Base-by-base conservation (phyloP, 1,140 invertebrate genomes). In the Cydia strobilella region DNA sequence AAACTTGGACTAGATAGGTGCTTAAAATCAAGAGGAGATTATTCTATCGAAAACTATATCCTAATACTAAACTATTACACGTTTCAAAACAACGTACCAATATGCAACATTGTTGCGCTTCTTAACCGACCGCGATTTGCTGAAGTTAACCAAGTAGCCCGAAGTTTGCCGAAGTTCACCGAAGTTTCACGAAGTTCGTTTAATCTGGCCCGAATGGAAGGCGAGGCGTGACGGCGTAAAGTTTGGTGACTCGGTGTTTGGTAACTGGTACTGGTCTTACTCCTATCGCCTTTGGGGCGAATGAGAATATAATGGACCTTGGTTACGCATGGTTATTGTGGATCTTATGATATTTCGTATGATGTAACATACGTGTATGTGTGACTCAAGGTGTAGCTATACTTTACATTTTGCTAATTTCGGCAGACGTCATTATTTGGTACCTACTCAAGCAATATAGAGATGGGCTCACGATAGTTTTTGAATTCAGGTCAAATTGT, bases 181-280 rank as follows among this genome's bases (percentile, higher is more conserved):
- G 71, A 83, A 83, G 74, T 84, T 82, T 74, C 45, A 65, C 75
- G 27, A 74, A 74, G 73, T 78, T 79, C 76, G 74, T 59, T 78
- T 80, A 82, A 82, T 82, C 79, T 80, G 45, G 80, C 78, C 51
- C 62, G 71, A 76, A 65, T 72, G 31, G 73, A 74, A 76, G 74
- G 77, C 63, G 77, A 80, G 77, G 75, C 77, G 31, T 71, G 79
- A 77, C 78, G 76, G 79, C 78, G 78, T 75, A 75, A 59, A 63
- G 48, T 74, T 59, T 71, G 59, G 69, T 75, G 54, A 77, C 35
- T 59, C 12, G 39, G 75, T 76, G 39, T 62, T 73, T 75, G 59
- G 42, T 74, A 78, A 79, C 79, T 71, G 48, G n/a, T 51, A 79
- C 79, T 71, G 48, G n/a, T 51, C 48, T n/a, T 51, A 51, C 18